These are phyloP conservation scores for Plecotus auritus DNA, from an alignment of 2,113 vertebrate species.

Conservation along the genomic window DNA sequence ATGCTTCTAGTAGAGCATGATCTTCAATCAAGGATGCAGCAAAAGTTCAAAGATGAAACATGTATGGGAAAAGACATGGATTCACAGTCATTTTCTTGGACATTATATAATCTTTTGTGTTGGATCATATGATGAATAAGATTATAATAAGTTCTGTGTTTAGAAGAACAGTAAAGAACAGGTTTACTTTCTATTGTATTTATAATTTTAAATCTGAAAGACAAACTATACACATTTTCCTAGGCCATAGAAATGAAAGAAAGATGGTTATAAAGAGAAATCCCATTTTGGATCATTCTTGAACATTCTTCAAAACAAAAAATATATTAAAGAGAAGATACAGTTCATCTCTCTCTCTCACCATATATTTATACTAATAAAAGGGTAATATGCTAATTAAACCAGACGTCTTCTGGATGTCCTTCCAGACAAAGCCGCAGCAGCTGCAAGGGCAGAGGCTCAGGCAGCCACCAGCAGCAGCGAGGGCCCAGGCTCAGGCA, in stretches of 20 bases:
- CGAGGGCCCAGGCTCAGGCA: no score
- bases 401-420: no score
- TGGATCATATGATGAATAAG: not conserved
- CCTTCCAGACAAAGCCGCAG: no score
- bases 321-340: slow-evolving; percentile 8
- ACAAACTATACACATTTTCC: not conserved
- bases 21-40: not conserved
- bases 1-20: not conserved
- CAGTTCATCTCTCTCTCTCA: not conserved
- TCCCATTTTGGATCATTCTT: not conserved
- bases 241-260: not conserved
- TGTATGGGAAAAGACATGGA: not conserved
- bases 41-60: not conserved
- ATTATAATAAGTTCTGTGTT: not conserved
- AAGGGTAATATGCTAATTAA: no score
- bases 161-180: not conserved
- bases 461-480: no score
- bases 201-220: slow-evolving; percentile 23
- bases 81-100: not conserved
- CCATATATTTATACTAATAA: not conserved
- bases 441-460: no score
- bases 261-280: not conserved
- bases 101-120: not conserved
- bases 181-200: not conserved
- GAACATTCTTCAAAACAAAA: not conserved